Conservation (phyloP, 2,797 vertebrate genomes). For the Gallinago nigripennis region DNA sequence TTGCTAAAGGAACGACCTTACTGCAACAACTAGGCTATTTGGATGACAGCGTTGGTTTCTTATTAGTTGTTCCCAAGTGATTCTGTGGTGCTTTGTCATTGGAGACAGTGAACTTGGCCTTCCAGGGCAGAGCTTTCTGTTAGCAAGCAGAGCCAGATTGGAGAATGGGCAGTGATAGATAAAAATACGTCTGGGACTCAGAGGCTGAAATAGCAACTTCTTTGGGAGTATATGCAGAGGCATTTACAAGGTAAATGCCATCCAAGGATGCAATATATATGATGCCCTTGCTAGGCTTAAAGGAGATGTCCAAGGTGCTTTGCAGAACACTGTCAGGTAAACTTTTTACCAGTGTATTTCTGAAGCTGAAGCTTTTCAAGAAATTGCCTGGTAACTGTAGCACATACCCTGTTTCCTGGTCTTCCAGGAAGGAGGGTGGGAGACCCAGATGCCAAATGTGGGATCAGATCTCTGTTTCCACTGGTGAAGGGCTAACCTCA, state of each 20-base stretch:
- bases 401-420: neutral
- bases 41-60: neutral
- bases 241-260: neutral
- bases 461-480: neutral
- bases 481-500: neutral
- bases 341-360: neutral
- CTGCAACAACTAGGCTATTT: neutral
- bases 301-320: neutral
- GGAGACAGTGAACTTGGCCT: neutral
- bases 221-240: neutral
- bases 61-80: neutral
- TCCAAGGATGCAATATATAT: neutral
- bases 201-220: neutral
- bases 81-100: neutral
- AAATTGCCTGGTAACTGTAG: rapidly evolving
- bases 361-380: neutral
- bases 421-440: neutral
- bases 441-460: neutral
- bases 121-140: neutral
- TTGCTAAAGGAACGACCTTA: neutral
- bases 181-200: neutral
- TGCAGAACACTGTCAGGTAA: neutral
- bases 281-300: neutral
- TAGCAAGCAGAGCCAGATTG: neutral
- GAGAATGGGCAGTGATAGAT: rapidly evolving